phyloP scores from a whole-genome alignment of 2,113 vertebrate species.

The Salvelinus alpinus region DNA sequence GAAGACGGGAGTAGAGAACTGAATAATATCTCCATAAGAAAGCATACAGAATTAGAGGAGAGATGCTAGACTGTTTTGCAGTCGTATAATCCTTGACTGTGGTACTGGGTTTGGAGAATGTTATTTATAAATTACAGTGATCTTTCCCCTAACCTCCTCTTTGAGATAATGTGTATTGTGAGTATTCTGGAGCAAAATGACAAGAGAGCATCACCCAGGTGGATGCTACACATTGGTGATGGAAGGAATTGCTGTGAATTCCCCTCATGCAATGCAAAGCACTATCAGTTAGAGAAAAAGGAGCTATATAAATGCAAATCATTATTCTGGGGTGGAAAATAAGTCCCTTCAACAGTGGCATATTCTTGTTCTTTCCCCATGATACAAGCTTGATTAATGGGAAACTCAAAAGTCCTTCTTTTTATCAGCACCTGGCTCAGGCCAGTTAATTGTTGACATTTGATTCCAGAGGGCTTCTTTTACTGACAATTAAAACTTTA shows the following conservation, averaged over 20 bases:
- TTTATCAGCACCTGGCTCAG: constrained; percentile 29
- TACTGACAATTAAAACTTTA: constrained; percentile 23
- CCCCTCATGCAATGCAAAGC: too few relatives aligned
- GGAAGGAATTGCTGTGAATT: background rate
- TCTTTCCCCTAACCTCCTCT: too few relatives aligned
- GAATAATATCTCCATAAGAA: constrained; percentile 36
- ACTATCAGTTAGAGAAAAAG: constrained; percentile 6
- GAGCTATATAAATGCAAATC: constrained; percentile 41
- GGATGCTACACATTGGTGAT: background rate
- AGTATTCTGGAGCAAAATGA: constrained; percentile 28
- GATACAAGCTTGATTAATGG: constrained; percentile 44
- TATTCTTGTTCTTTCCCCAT: constrained; percentile 14
- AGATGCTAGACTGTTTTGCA: background rate
- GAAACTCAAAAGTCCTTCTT: constrained; percentile 40
- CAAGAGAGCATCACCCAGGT: background rate
- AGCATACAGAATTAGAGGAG: constrained; percentile 10
- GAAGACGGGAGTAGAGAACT: background rate
- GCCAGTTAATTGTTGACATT: constrained; percentile 45
- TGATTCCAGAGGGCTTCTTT: constrained; percentile 38
- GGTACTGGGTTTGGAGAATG: constrained; percentile 10
- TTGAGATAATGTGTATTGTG: background rate
- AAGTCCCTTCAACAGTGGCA: background rate
- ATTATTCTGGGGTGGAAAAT: constrained; percentile 6
- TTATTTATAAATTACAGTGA: too few relatives aligned
- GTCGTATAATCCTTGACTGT: background rate